Conservation (phyloP, 35 echinoderm and acorn worm genomes). For the Diadema setosum region DNA sequence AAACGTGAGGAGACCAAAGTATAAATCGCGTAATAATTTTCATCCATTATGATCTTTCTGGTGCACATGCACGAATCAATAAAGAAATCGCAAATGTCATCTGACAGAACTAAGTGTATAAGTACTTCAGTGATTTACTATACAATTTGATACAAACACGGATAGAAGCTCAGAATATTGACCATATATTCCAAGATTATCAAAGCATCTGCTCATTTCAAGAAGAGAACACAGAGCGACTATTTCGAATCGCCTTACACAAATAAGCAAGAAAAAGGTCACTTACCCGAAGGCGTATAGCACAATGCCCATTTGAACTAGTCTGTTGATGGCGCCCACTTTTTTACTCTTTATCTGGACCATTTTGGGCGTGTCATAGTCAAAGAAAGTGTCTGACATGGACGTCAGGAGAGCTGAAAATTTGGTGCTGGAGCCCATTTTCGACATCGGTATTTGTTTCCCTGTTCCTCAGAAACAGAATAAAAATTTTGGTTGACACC, state of each 20-base stretch:
- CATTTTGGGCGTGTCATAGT: slow-evolving; percentile 98
- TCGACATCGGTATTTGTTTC: background rate
- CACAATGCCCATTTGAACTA: slow-evolving; percentile 81
- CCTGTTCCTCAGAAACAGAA: background rate
- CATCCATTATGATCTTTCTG: too few species aligned
- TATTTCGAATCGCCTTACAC: too few species aligned
- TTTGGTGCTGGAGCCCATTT: background rate
- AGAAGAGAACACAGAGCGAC: too few species aligned
- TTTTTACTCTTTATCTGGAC: slow-evolving; percentile 98
- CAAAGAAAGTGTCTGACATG: slow-evolving; percentile 79
- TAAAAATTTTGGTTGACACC: background rate
- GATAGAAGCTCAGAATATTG: background rate
- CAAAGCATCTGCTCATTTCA: background rate
- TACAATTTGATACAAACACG: background rate
- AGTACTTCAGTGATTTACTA: too few species aligned
- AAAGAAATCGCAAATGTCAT: too few species aligned
- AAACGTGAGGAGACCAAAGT: too few species aligned
- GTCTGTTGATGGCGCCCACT: slow-evolving; percentile 79
- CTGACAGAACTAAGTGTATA: too few species aligned
- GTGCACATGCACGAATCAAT: too few species aligned
- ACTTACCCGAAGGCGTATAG: slow-evolving; percentile 86
- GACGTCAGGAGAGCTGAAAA: background rate
- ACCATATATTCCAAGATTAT: background rate
- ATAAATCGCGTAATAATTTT: too few species aligned
- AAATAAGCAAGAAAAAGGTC: too few species aligned